A percentile compares a stretch with the other conserved stretches of the same genome.
phyloP scores from a whole-genome alignment of 2,113 vertebrate genomes.

The Noturus placidus region DNA sequence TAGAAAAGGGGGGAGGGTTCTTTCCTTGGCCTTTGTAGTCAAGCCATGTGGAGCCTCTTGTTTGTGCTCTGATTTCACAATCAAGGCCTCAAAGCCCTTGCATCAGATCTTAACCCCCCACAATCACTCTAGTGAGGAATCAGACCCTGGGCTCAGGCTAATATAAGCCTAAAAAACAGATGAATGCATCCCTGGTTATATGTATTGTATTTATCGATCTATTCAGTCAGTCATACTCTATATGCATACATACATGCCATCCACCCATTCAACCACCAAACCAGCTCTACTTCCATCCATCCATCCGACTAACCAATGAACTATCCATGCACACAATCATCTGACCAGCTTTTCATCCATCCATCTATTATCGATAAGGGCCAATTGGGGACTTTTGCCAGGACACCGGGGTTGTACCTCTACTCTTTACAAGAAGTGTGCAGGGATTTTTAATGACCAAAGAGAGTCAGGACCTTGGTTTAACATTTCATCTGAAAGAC shows the following conservation, averaged over 20 bases:
- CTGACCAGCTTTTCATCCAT: neutral
- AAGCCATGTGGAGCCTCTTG: conserved; percentile 35
- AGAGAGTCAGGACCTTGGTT: too few relatives aligned
- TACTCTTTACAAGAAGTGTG: too few relatives aligned
- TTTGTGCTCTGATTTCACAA: conserved; percentile 53
- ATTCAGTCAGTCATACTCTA: neutral
- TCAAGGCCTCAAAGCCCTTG: conserved; percentile 45
- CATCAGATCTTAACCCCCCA: conserved; percentile 19
- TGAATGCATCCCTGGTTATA: neutral
- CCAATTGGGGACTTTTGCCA: too few relatives aligned
- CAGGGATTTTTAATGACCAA: too few relatives aligned
- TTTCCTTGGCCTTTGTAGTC: conserved; percentile 14
- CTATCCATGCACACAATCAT: neutral
- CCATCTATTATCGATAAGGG: too few relatives aligned
- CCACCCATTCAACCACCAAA: neutral
- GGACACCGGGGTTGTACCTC: too few relatives aligned
- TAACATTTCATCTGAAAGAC: too few relatives aligned
- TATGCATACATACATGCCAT: neutral
- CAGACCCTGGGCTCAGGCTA: neutral
- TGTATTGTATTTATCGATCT: neutral
- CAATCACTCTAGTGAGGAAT: conserved; percentile 5
- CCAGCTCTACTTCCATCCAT: neutral
- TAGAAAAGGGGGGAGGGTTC: conserved; percentile 25
- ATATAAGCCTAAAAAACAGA: neutral
- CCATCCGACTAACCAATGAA: neutral